These are phyloP conservation scores for Lepidostoma basale DNA, from an alignment of 1,140 invertebrate genomes.

Conservation along the genomic window DNA sequence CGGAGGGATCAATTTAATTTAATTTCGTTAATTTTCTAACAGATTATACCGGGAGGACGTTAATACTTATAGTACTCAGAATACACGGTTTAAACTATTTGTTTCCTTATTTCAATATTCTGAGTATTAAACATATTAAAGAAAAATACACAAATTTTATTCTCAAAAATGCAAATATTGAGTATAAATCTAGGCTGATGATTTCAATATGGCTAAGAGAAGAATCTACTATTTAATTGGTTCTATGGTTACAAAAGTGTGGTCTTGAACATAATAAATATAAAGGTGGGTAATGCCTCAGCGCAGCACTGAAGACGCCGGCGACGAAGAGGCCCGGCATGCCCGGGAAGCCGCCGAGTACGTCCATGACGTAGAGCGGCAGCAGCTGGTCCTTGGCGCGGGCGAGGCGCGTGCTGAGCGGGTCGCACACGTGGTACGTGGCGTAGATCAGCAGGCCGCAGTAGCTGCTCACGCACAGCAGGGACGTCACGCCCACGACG, in stretches of 20 bases:
- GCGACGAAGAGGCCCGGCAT: constrained; percentile 79
- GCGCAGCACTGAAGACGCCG: constrained; percentile 78
- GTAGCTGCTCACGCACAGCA: constrained; percentile 68
- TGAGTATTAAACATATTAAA: no score
- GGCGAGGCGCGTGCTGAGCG: constrained; percentile 69
- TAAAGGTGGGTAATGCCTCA: constrained; percentile 62
- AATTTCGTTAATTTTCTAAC: no score
- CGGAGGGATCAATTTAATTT: no score
- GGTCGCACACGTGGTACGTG: constrained; percentile 84
- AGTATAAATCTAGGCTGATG: no score
- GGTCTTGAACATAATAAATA: neutral
- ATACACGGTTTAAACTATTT: no score
- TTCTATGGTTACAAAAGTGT: neutral
- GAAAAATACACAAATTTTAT: no score
- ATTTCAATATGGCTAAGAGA: neutral
- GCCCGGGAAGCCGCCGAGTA: constrained; percentile 69
- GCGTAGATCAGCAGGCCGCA: constrained; percentile 81
- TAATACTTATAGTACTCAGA: no score
- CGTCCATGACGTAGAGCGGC: constrained; percentile 76
- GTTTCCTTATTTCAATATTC: no score
- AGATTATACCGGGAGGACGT: no score
- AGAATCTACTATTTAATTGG: neutral
- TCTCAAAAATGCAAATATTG: no score
- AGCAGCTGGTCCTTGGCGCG: constrained; percentile 70
- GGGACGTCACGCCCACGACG: constrained; percentile 61